Base-by-base conservation (phyloP, 2,797 vertebrate species). In the Anabacerthia variegaticeps region DNA sequence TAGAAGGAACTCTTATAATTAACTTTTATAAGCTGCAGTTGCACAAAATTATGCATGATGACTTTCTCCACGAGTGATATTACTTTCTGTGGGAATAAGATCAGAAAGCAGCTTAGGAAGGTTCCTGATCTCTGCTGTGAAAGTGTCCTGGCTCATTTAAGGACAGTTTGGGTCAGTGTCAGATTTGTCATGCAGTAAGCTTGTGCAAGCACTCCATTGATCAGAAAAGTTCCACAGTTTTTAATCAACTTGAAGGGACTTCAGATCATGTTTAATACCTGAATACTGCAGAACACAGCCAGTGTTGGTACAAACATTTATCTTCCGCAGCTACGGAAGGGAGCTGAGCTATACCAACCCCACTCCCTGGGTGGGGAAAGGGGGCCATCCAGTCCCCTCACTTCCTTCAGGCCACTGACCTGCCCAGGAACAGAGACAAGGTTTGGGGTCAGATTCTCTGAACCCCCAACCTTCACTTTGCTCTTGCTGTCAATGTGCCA, bases 191-290 rank as follows among this genome's bases (percentile, higher is more conserved):
- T 30, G 71, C 24, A 62, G 46, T 55, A 79, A 95, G 72, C 78
- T 52, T 48, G 80, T 74, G 89, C 73, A 90, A 95, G 44, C 11
- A 72, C 79, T 85, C 76, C 62, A 17, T 88, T 80, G 77, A n/a
- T 83, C 84, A 65, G 44, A 89, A 97, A 55, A 11, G 32, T 80
- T 86, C 41, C 46, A 16, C 7, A n/a, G 15, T 48, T 34, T 83
- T 88, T 65, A 95, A 92, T 93, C 90, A 93, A 21, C 69, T 83
- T 78, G 67, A 88, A 95, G 61, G 54, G 12, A 90, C 74, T 90
- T 91, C 69, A 83, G 91, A 81, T 34, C 19, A 9, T 18, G 20
- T 79, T 85, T 79, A 44, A 28, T 80, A 48, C 30, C 72, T 65
- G 13, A 55, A 49, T 39, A 69, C 49, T 56, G 17, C 44, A 59